A percentile compares a stretch with the other conserved stretches of the same genome.
Evolutionary conservation across 2,888 invertebrate species (phyloP).

Genomic region (Helleia helle): DNA sequence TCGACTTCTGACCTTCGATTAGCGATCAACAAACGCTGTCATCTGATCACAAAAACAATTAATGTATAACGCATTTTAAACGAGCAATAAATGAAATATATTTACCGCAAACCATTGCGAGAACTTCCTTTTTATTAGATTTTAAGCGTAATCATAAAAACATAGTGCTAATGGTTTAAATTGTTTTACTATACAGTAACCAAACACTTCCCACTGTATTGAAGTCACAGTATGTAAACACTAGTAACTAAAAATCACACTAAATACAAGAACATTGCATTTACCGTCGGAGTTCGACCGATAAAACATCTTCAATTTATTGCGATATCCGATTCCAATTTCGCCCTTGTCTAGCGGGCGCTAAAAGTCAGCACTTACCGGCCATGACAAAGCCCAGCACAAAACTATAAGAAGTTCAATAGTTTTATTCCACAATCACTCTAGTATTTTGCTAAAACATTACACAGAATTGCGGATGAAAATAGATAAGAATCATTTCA

Average conservation of each 20-base stretch:
- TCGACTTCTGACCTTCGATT: constrained; percentile 37
- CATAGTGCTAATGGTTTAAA: constrained; percentile 53
- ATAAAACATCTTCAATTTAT: constrained; percentile 74
- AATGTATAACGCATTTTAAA: constrained; percentile 28
- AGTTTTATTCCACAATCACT: constrained; percentile 71
- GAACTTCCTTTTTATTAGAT: constrained; percentile 40
- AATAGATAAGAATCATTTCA: constrained; percentile 76
- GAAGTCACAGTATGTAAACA: constrained; percentile 59
- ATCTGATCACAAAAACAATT: constrained; percentile 49
- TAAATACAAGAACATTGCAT: constrained; percentile 71
- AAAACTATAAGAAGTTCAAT: constrained; percentile 69
- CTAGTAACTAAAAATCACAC: constrained; percentile 66
- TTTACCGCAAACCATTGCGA: constrained; percentile 41
- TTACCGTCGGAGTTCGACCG: constrained; percentile 75
- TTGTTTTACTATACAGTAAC: constrained; percentile 41
- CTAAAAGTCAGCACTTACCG: constrained; percentile 81
- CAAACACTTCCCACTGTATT: constrained; percentile 57
- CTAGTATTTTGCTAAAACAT: constrained; percentile 68
- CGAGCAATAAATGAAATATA: constrained; percentile 14
- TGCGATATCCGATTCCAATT: constrained; percentile 72
- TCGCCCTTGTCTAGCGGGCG: constrained; percentile 73
- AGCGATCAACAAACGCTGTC: constrained; percentile 41
- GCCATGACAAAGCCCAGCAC: constrained; percentile 83
- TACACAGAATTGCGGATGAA: constrained; percentile 73
- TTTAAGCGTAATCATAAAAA: constrained; percentile 41